These are phyloP conservation scores for Zosterops lateralis DNA, from an alignment of 2,113 vertebrate species.

Conservation along the genomic window DNA sequence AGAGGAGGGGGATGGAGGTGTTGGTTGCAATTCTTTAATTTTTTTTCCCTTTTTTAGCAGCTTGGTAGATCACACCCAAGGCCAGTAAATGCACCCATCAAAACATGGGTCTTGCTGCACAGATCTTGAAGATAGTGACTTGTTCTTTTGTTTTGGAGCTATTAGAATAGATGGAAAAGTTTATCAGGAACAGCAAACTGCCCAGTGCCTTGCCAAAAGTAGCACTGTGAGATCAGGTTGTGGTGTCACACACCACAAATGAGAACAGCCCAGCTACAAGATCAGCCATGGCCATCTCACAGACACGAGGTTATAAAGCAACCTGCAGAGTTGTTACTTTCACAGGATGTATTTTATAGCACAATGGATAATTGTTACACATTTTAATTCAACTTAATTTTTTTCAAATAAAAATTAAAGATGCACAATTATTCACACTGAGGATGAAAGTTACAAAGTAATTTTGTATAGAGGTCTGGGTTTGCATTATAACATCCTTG, in stretches of 20 bases:
- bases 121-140: not conserved
- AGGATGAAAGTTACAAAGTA: not conserved
- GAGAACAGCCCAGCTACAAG: not conserved
- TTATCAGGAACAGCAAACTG: not conserved
- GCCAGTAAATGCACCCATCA: not conserved
- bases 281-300: not conserved
- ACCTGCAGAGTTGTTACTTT: not conserved
- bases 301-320: not conserved
- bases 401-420: not conserved
- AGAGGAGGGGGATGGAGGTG: not conserved
- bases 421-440: not conserved
- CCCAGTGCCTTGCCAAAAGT: not conserved
- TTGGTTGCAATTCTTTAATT: not conserved
- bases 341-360: not conserved
- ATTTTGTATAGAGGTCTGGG: not conserved
- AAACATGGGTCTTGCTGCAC: not conserved
- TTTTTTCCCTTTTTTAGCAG: not conserved
- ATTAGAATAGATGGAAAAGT: not conserved
- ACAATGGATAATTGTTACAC: rapidly evolving
- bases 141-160: not conserved
- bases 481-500: not conserved
- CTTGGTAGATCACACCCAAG: not conserved
- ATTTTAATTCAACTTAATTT: not conserved
- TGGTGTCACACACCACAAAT: not conserved
- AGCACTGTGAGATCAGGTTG: not conserved